phyloP scores from a whole-genome alignment of 2,113 vertebrate species.

The Microcebus jonahi region DNA sequence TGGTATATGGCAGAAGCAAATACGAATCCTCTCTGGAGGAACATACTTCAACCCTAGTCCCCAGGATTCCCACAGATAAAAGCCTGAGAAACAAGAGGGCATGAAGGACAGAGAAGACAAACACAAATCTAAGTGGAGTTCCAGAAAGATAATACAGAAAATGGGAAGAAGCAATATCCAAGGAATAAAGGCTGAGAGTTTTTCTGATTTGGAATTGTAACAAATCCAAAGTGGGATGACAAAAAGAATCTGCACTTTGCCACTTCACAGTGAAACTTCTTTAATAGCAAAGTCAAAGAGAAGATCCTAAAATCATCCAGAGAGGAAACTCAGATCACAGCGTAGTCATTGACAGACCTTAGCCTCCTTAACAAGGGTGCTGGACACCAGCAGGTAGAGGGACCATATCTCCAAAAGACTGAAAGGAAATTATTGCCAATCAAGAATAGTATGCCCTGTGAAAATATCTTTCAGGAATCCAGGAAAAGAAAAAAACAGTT shows the following conservation, averaged over 20 bases:
- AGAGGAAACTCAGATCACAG: not conserved
- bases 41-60: not conserved
- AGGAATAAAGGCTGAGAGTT: not conserved
- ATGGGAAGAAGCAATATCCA: not conserved
- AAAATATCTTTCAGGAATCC: not conserved
- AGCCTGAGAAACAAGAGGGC: not conserved
- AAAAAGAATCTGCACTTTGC: not conserved
- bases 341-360: not conserved
- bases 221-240: slow-evolving; percentile 8
- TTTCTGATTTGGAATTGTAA: not conserved
- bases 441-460: not conserved
- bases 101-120: not conserved
- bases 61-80: not conserved
- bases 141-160: not conserved
- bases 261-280: not conserved
- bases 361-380: not conserved
- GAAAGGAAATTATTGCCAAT: not conserved
- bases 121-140: not conserved
- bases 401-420: not conserved
- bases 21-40: not conserved
- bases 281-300: slow-evolving; percentile 19
- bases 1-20: not conserved
- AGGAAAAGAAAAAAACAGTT: not conserved
- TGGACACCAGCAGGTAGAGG: not conserved
- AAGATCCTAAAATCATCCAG: not conserved